Percentiles rank a stretch among this genome's conserved stretches.
phyloP scores from a whole-genome alignment of 37 sponge, comb jelly and placozoan species.

The Eunapius fragilis region DNA sequence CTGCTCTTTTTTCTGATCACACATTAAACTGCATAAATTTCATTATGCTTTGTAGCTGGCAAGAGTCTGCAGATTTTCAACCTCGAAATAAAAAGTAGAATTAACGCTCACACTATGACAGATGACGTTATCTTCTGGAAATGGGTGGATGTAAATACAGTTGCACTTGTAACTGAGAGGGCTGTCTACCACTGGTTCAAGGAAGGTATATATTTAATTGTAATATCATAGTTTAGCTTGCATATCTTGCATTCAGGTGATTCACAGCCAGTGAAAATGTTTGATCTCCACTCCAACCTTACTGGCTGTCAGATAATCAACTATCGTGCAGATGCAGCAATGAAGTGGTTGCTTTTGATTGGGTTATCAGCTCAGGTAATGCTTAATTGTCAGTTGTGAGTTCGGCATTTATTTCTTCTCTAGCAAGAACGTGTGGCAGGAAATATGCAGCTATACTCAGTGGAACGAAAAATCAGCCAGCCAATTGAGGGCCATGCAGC shows the following conservation, averaged over 20 bases:
- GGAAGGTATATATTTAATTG: conserved; percentile 81
- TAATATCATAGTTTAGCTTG: neutral
- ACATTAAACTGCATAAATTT: neutral
- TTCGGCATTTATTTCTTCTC: neutral
- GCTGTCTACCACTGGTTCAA: conserved; percentile 98
- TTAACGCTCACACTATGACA: conserved; percentile 93
- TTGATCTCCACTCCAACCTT: conserved; percentile 93
- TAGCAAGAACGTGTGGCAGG: conserved; percentile 91
- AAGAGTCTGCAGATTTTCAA: conserved; percentile 98
- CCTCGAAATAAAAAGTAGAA: conserved; percentile 99
- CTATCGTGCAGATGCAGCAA: conserved; percentile 86
- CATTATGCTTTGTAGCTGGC: conserved; percentile 46
- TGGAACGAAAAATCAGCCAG: conserved; percentile 95
- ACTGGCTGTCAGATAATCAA: conserved; percentile 98
- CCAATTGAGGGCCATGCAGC: conserved; percentile 99
- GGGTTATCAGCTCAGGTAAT: conserved; percentile 94
- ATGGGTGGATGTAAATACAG: conserved; percentile 98
- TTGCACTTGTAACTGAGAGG: conserved; percentile 95
- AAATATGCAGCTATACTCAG: conserved; percentile 98
- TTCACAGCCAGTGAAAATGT: conserved; percentile 94
- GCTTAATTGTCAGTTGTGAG: neutral
- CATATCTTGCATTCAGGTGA: conserved; percentile 64
- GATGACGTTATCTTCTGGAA: conserved; percentile 99
- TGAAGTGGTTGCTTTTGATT: conserved; percentile 97
- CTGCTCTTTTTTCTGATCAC: neutral